phyloP scores from a whole-genome alignment of 2,113 vertebrate genomes.

The Saimiri boliviensis region DNA sequence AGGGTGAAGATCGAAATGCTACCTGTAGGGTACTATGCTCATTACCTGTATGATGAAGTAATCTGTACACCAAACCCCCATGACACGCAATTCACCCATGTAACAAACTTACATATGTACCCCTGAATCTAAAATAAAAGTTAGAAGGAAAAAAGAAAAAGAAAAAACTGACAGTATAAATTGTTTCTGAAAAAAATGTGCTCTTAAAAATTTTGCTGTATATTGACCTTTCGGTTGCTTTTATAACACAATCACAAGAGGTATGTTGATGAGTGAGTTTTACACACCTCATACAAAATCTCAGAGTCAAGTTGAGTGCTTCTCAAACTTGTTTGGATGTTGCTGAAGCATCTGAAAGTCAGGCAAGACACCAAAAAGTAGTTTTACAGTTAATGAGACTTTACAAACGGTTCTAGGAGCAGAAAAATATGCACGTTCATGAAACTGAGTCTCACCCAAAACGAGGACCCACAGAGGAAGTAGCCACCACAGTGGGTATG shows the following conservation, averaged over 20 bases:
- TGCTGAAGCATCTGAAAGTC: background rate
- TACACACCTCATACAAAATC: background rate
- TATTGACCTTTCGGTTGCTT: background rate
- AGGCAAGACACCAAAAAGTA: background rate
- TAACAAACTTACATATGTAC: too few species aligned
- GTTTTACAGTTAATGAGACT: background rate
- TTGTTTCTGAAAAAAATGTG: too few species aligned
- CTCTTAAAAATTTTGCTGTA: background rate
- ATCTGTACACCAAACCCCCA: too few species aligned
- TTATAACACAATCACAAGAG: background rate
- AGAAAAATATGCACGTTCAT: background rate
- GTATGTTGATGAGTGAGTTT: background rate
- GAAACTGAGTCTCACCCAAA: background rate
- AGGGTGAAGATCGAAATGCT: too few species aligned
- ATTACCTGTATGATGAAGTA: too few species aligned
- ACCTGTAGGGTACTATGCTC: too few species aligned
- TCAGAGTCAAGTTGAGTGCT: background rate
- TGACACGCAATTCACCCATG: too few species aligned
- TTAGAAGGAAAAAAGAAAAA: too few species aligned
- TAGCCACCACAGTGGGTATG: background rate
- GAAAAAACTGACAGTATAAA: too few species aligned
- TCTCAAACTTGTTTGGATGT: background rate
- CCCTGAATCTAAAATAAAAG: too few species aligned
- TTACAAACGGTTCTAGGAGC: background rate
- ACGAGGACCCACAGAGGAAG: background rate